Base-by-base conservation (phyloP, 2,888 invertebrate species). In the Eucera pruinosa region DNA sequence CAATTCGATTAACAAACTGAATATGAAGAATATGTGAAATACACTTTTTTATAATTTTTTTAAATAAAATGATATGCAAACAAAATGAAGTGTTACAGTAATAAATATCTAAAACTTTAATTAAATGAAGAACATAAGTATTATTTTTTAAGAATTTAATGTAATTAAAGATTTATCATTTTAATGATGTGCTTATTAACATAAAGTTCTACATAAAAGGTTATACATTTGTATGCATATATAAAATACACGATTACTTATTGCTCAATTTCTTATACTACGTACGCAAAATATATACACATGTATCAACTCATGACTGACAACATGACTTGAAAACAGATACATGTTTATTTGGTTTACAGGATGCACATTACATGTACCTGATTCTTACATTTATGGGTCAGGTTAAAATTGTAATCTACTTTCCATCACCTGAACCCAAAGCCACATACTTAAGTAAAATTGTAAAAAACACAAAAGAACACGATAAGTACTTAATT, bases 401-500 rank as follows among this genome's bases (percentile, higher is more conserved):
- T 50, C 67, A 83, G 55, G 65, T 74, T 61, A 27, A 47, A 66
- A 71, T 18, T 33, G 52, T 67, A 48, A 33, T 74, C 78, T 60
- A 57, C 60, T 64, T 62, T 43, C 48, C 39, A 48, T 18, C 58
- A 64, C 62, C 64, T 39, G 33, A 77, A 64, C 23, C 25, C 65
- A 65, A 69, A 75, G 25, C 55, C 48, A 47, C 36, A 73, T 61
- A 57, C 13, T 60, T 79, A 78, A 82, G 45, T 75, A 71, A 78
- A 41, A 81, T 81, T 36, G 43, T 52, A 66, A 62, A n/a, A 73
- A 78, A 69, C 41, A 57, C 48, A 77, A 81, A 81, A 68, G 58
- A 78, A 62, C 66, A 47, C 39, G 33, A 86, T 84, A 85, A 88
- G 82, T 87, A 87, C 84, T 84, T 83, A 78, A 72, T 71, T 81